Evolutionary conservation across 2,113 vertebrate species (phyloP).

Genomic region (Laterallus jamaicensis): DNA sequence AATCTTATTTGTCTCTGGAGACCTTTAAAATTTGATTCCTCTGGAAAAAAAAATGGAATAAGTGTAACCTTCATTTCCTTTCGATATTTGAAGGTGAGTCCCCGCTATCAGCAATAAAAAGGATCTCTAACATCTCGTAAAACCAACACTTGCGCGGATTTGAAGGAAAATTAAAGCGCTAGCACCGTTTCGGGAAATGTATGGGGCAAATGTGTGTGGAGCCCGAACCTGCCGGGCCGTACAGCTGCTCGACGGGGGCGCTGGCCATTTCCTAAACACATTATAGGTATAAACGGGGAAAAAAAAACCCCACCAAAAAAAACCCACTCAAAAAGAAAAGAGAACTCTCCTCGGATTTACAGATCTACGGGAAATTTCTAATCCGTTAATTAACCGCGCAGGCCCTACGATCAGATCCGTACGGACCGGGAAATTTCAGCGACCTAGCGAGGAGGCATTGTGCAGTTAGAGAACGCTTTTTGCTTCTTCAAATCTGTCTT

Average conservation of each 20-base stretch:
- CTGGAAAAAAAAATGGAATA: background rate
- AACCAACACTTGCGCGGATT: background rate
- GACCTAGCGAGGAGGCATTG: background rate
- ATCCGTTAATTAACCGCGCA: background rate
- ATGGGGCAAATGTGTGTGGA: background rate
- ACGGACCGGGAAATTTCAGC: background rate
- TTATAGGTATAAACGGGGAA: background rate
- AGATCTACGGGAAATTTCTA: background rate
- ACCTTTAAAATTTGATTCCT: slow-evolving; percentile 38
- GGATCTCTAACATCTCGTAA: slow-evolving; percentile 34
- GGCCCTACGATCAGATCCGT: background rate
- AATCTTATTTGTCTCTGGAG: slow-evolving; percentile 41
- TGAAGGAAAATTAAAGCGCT: background rate
- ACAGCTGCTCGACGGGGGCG: background rate
- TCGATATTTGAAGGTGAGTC: slow-evolving; percentile 33
- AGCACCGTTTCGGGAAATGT: background rate
- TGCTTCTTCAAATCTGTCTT: background rate
- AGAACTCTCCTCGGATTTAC: background rate
- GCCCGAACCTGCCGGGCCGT: background rate
- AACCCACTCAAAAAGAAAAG: background rate
- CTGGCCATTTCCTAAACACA: background rate
- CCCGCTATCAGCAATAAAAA: slow-evolving; percentile 29
- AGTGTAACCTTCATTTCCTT: slow-evolving; percentile 43
- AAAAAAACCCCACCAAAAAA: background rate
- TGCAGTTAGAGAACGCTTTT: background rate